Evolutionary conservation across 2,797 vertebrate species (phyloP), one percentile per base, ranked within the genome.

Genomic region (Cyprinella venusta): DNA sequence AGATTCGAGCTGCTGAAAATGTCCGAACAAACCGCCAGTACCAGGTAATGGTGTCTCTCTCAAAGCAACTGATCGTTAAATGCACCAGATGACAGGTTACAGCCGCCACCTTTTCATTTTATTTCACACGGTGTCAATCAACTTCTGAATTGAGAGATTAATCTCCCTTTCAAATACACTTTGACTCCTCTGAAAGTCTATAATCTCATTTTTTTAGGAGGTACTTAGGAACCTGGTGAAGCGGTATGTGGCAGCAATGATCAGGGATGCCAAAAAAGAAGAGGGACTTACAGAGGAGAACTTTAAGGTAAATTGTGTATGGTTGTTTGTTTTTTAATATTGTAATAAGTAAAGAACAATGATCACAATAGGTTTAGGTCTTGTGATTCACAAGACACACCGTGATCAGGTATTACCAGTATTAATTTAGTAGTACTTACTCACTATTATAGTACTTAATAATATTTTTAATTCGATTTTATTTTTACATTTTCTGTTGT

Each of bases 181-280:
- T 81, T 21, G 52, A 64, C 40, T 69, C 59, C 16, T 65, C 16
- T 69, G n/a, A 79, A 70, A 42, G 19, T 10, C 36, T 15, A 70
- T 56, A 45, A 65, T 63, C 40, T 4, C 3, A 1, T 61, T 86
- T 21, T 90, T 90, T 72, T 86, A 99, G 98, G 98, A 99, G 90
- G 98, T 99, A 36, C 96, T 99, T 93, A 96, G 95, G 92, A 99
- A 98, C 89, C 90, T 99, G 88, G 97, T 99, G 85, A 99, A 99
- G 90, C 94, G 98, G 18, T 99, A 99, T 1, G 97, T 99, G 59
- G 98, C 98, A 0, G 97, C 98, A n/a, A 99, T 99, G 98, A 99
- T 99, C 90, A 95, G 98, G 94, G 97, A 99, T 87, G 98, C 97
- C 78, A 99, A 99, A 93, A 99, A 97, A 16, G 97, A 99, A 83